These are phyloP conservation scores for Mesorhabditis belari DNA, from an alignment of 2,888 invertebrate species.

Conservation along the genomic window DNA sequence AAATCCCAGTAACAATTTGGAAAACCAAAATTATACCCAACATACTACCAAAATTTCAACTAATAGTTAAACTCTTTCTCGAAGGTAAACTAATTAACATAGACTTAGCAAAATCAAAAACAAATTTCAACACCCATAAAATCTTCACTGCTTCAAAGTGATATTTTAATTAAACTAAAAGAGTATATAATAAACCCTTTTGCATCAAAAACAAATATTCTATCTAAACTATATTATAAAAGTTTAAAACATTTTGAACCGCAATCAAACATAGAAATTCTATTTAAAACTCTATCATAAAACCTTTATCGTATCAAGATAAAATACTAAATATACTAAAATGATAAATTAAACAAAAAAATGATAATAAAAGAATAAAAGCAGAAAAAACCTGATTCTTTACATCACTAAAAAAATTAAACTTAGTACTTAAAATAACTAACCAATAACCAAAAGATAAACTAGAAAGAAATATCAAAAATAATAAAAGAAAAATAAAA, in stretches of 20 bases:
- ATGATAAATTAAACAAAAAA: slow-evolving; percentile 24
- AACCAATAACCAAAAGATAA: slow-evolving; percentile 61
- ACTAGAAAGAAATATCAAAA: slow-evolving; percentile 22
- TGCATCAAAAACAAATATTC: slow-evolving; percentile 36
- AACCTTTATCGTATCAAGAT: slow-evolving; percentile 36
- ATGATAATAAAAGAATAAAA: slow-evolving; percentile 14
- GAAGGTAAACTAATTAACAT: slow-evolving; percentile 24
- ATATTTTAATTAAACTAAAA: slow-evolving; percentile 38
- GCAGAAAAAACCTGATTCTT: slow-evolving; percentile 24
- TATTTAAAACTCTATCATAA: slow-evolving; percentile 22
- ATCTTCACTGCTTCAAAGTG: slow-evolving; percentile 37
- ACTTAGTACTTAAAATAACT: slow-evolving; percentile 25
- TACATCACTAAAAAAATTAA: slow-evolving; percentile 7
- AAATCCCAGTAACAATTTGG: slow-evolving; percentile 53
- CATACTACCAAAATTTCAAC: slow-evolving; percentile 54
- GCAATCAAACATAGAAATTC: slow-evolving; percentile 34
- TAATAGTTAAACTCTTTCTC: slow-evolving; percentile 32
- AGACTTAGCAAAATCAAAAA: slow-evolving; percentile 33
- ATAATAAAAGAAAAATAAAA: slow-evolving; percentile 18
- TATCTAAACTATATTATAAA: slow-evolving; percentile 32
- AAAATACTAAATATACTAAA: slow-evolving; percentile 28
- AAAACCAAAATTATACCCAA: slow-evolving; percentile 50
- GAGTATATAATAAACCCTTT: slow-evolving; percentile 21
- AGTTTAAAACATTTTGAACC: slow-evolving; percentile 26
- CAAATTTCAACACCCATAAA: slow-evolving; percentile 26